Base-by-base conservation (phyloP, 2,888 invertebrate genomes). In the Oxyteleia sp. region DNA sequence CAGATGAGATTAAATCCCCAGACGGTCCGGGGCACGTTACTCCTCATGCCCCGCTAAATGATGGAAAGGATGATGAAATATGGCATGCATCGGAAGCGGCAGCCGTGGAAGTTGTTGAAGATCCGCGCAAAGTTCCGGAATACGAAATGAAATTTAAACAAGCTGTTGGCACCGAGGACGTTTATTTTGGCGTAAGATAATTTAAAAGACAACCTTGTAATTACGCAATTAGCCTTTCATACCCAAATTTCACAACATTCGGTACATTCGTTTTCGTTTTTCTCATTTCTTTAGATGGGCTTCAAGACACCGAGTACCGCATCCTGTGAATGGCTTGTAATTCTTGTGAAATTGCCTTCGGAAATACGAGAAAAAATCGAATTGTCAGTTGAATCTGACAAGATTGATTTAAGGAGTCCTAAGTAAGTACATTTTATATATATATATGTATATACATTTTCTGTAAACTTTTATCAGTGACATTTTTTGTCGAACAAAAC, bases 301-400 rank as follows among this genome's bases (percentile, higher is more conserved):
- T 96, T 96, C 80, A 97, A 97, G 92, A 97, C 96, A 0, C 95
- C 96, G 15, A 94, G 95, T 1, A 96, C 97, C 0, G 95, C 97
- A 2, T 97, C 98, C 90, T 98, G 98, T 93, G 98, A 98, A 93
- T 96, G 97, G 92, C 95, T 98, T 93, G 94, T 97, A n/a, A 94
- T 98, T 20, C 95, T 95, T 79, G 95, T 98, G 13, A 94, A 95
- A 87, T 94, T 98, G 92, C 96, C 97, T 0, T 96, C 95, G 1
- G 98, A 98, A 90, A 95, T 95, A 80, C 95, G 95, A 49, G 95
- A 96, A 85, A 96, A 96, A 89, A 95, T 98, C 76, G 96, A 97
- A 84, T 94, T 98, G 49, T 95, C 96, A 82, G 96, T 93, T 23
- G 91, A 93, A 85, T 88, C 90, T n/a, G 90, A 95, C 35, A 85